Evolutionary conservation across 2,113 vertebrate species (phyloP).

Genomic region (Acanthochromis polyacanthus): DNA sequence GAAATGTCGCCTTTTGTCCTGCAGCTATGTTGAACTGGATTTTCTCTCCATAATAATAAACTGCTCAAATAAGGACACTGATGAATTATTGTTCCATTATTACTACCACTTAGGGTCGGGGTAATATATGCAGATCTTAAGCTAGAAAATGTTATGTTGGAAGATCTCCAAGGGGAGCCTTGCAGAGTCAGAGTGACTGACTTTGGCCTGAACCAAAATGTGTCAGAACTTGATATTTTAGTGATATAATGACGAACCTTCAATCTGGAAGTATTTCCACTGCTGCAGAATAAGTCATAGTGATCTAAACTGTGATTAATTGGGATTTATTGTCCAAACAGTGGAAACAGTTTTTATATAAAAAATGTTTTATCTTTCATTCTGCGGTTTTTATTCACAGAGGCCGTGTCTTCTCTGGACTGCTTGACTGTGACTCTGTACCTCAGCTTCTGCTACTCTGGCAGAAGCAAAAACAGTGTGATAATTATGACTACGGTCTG

Average conservation of each 20-base stretch:
- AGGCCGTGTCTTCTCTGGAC: constrained; percentile 49
- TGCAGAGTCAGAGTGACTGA: constrained; percentile 49
- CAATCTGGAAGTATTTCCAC: neutral
- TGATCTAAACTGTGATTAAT: too few species aligned
- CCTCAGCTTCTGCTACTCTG: neutral
- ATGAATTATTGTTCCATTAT: neutral
- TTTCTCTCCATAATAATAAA: neutral
- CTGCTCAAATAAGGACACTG: neutral
- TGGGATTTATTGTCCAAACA: too few species aligned
- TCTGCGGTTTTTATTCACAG: neutral
- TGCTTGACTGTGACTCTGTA: neutral
- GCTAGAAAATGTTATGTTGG: constrained; percentile 36
- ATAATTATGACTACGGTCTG: too few species aligned
- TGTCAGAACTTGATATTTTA: neutral
- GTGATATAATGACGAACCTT: neutral
- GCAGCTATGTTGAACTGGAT: neutral
- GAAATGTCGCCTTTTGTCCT: constrained; percentile 15
- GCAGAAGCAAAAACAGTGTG: too few species aligned
- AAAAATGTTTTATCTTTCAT: neutral
- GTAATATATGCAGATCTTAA: constrained; percentile 25
- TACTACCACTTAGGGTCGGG: constrained; percentile 12
- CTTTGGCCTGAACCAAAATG: constrained; percentile 13
- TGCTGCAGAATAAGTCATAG: too few species aligned
- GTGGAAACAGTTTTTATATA: too few species aligned
- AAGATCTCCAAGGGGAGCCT: constrained; percentile 1